Evolutionary conservation across 1,140 invertebrate genomes (phyloP).

Genomic region (Elymnias hypermnestra): DNA sequence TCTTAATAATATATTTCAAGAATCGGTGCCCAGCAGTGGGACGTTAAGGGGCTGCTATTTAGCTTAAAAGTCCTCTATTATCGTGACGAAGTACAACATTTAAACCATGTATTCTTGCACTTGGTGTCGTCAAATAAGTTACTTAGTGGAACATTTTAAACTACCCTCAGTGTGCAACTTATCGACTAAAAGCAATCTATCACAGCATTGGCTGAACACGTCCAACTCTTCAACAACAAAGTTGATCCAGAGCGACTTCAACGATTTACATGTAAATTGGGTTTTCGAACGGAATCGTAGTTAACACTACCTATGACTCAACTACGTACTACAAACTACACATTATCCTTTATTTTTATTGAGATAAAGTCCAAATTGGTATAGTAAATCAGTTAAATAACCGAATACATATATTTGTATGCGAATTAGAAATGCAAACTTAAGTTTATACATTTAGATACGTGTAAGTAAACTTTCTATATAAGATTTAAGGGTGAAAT

Average conservation of each 20-base stretch:
- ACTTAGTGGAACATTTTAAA: too few species aligned
- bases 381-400: background rate
- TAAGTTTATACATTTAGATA: constrained; percentile 14
- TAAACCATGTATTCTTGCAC: too few species aligned
- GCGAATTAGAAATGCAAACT: constrained; percentile 29
- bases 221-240: constrained; percentile 43
- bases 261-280: constrained; percentile 55
- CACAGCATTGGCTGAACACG: constrained; percentile 19
- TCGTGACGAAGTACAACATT: too few species aligned
- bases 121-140: too few species aligned
- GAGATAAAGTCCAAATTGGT: constrained; percentile 12
- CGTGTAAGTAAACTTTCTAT: constrained; percentile 12
- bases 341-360: constrained; percentile 3
- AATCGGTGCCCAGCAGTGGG: too few species aligned
- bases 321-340: constrained; percentile 3
- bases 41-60: too few species aligned
- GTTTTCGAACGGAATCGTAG: constrained; percentile 47
- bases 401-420: constrained; percentile 18
- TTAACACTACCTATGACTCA: constrained; percentile 30
- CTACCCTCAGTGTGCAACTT: background rate
- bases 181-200: constrained; percentile 23
- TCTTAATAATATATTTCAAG: too few species aligned
- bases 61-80: too few species aligned
- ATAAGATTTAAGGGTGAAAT: constrained; percentile 13
- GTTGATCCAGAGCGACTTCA: constrained; percentile 49